Evolutionary conservation across 1,140 invertebrate genomes (phyloP), one percentile per base, ranked within the genome.

Genomic region (Cyclina sinensis): DNA sequence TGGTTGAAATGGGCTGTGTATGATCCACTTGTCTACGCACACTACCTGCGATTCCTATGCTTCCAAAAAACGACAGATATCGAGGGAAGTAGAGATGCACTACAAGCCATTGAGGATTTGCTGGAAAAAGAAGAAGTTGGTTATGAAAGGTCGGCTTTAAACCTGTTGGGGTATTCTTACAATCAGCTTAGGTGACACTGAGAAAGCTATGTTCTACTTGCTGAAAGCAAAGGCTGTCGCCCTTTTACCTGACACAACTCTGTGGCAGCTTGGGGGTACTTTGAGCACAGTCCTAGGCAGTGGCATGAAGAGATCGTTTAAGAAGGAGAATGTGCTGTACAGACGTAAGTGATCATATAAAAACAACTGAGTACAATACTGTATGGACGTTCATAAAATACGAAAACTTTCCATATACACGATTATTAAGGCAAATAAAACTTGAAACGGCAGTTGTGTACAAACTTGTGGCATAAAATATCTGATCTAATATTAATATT

Each of bases 1-100:
- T 62, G 57, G 57, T 62, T 62, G 14, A 62, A 62, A 62, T 62
- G 57, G 57, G 57, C 57, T 27, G 24, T 62, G 5, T 62, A 62
- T 24, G 57, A 62, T 27, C 57, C 57, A 27, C 57, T 62, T 62
- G 57, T 62, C 7, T 62, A 27, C 14, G 57, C 57, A 62, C 57
- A 62, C 27, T 62, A 27, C n/a, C 24, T 62, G 24, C n/a, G 57
- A 11, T 62, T 62, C 24, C 57, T 62, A 5, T 62, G n/a, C 24
- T 62, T n/a, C 24, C 57, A 27, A 24, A 62, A 62, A 24, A 4
- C 14, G 24, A 4, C 5, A 27, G 24, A 62, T 62, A 24, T n/a
- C 57, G 57, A 27, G 1, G 27, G 27, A 62, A 11, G 24, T 27
- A 21, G 27, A 62, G 57, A 62, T 21, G 57, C 24, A 14, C 57